Conservation (phyloP, 2,888 invertebrate species). For the Pyrrhia umbra region DNA sequence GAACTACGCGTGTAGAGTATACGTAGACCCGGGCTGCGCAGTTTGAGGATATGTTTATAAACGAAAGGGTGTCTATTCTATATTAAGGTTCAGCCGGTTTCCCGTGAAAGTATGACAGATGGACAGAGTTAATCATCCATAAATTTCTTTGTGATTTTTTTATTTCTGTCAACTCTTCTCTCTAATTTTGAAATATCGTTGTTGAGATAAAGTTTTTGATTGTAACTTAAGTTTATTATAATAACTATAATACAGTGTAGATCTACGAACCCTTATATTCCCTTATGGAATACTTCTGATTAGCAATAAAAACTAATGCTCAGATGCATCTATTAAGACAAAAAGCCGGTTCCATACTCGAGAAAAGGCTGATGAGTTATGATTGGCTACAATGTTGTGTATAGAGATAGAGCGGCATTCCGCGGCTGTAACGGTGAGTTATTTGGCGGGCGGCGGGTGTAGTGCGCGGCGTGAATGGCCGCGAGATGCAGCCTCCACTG, state of each 20-base stretch:
- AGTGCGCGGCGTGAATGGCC: constrained; percentile 86
- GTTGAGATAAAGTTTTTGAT: too few species aligned
- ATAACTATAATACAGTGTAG: too few species aligned
- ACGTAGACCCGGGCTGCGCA: constrained; percentile 27
- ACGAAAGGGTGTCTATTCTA: too few species aligned
- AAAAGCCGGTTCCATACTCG: constrained; percentile 28
- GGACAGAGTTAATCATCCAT: too few species aligned
- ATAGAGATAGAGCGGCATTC: constrained; percentile 88
- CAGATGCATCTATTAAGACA: constrained; percentile 23
- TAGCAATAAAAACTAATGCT: constrained; percentile 8
- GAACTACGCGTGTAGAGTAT: constrained; percentile 48
- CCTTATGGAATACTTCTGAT: constrained; percentile 3
- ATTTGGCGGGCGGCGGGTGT: constrained; percentile 83
- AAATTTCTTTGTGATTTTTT: too few species aligned
- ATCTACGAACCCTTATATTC: too few species aligned
- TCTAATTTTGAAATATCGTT: too few species aligned
- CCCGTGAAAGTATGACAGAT: too few species aligned
- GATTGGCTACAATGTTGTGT: constrained; percentile 71
- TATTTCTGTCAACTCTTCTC: too few species aligned
- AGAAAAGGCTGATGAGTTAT: constrained; percentile 60
- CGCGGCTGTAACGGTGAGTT: constrained; percentile 88
- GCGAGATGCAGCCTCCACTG: constrained; percentile 85
- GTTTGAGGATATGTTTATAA: too few species aligned
- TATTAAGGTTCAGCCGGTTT: too few species aligned
- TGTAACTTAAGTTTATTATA: too few species aligned